Evolutionary conservation across 2,888 invertebrate genomes (phyloP).

Genomic region (Meandrusa payeni): DNA sequence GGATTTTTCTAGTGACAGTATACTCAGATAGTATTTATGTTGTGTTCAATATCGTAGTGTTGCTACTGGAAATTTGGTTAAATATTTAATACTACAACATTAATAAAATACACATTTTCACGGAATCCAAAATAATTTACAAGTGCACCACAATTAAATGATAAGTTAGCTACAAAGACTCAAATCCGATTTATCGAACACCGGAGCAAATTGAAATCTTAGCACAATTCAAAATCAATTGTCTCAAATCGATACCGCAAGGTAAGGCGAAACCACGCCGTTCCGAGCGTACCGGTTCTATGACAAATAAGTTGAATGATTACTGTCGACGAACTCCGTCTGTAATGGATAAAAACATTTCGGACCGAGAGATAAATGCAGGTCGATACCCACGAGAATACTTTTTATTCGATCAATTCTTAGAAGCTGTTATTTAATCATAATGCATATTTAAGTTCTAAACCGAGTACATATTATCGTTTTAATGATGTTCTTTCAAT

Average conservation of each 20-base stretch:
- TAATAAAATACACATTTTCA: no score
- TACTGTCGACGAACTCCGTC: conserved; percentile 58
- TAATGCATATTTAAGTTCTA: conserved; percentile 6
- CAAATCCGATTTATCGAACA: neutral
- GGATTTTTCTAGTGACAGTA: no score
- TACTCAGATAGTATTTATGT: no score
- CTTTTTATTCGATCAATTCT: conserved; percentile 25
- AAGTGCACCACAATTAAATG: no score
- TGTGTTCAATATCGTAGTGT: no score
- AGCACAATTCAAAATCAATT: conserved; percentile 17
- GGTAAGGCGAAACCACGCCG: conserved; percentile 29
- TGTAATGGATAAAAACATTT: conserved; percentile 47
- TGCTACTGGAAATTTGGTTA: no score
- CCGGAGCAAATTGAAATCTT: conserved; percentile 19
- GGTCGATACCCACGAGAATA: conserved; percentile 28
- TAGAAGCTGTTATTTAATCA: conserved; percentile 20
- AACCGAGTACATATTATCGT: neutral
- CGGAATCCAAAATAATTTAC: no score
- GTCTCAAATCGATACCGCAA: conserved; percentile 17
- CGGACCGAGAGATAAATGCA: conserved; percentile 25
- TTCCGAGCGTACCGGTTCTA: conserved; percentile 51
- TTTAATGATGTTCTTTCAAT: conserved; percentile 3
- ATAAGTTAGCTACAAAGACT: no score
- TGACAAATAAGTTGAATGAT: conserved; percentile 60
- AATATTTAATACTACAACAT: no score